phyloP scores from a whole-genome alignment of 2,888 invertebrate species.

The Mythimna lalbum region DNA sequence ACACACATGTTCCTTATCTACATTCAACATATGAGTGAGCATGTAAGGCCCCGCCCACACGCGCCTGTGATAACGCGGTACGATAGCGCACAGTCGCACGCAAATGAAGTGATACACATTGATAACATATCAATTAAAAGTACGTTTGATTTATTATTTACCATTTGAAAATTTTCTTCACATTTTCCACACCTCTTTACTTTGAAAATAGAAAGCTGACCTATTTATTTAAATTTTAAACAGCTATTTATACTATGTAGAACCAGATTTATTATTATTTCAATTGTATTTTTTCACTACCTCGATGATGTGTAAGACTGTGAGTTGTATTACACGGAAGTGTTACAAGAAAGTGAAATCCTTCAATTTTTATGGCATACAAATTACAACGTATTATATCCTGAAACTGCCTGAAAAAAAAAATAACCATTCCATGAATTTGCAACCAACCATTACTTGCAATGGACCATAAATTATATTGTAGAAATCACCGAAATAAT shows the following conservation, averaged over 20 bases:
- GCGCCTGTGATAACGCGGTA: constrained; percentile 48
- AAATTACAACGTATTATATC: neutral
- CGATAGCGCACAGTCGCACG: constrained; percentile 13
- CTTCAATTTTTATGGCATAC: neutral
- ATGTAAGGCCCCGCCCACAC: constrained; percentile 40
- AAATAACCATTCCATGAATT: too few species aligned
- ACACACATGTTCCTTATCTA: constrained; percentile 64
- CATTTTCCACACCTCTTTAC: neutral
- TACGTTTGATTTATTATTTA: neutral
- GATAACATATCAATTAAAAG: neutral
- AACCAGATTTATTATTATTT: neutral
- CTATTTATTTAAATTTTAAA: neutral
- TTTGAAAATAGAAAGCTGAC: neutral
- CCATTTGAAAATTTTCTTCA: neutral
- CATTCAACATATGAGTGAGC: constrained; percentile 28
- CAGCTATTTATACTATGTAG: neutral
- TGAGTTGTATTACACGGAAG: too few species aligned
- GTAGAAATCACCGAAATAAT: too few species aligned
- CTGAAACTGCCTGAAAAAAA: neutral
- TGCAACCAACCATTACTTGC: too few species aligned
- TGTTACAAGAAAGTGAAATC: too few species aligned
- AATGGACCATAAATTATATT: neutral
- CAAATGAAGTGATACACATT: neutral
- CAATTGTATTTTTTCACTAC: neutral
- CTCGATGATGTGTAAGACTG: too few species aligned